A percentile compares a stretch with the other conserved stretches of the same genome.
Evolutionary conservation across 2,113 vertebrate genomes (phyloP).

Genomic region (Tenrec ecaudatus): DNA sequence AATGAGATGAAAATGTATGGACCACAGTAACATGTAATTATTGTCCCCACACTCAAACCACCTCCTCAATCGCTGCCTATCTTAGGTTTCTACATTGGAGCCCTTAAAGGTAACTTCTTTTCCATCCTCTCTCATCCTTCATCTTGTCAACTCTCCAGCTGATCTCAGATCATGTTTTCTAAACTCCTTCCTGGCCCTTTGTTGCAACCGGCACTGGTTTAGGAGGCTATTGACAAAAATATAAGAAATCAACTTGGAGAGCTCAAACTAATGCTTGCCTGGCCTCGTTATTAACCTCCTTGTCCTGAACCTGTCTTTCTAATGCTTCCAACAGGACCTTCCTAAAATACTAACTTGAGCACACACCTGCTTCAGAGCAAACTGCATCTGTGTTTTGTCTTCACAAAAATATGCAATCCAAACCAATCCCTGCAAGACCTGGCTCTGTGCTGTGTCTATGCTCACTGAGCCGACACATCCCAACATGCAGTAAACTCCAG

Average conservation of each 20-base stretch:
- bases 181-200: neutral
- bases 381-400: neutral
- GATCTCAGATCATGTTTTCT: neutral
- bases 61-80: neutral
- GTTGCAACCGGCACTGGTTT: neutral
- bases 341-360: neutral
- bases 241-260: neutral
- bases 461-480: neutral
- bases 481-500: neutral
- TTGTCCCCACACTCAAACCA: neutral
- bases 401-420: neutral
- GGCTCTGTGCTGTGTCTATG: neutral
- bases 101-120: neutral
- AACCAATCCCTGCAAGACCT: neutral
- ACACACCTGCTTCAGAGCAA: neutral
- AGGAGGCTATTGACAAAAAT: neutral
- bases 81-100: slow-evolving; percentile 21
- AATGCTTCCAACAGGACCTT: neutral
- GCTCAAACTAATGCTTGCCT: neutral
- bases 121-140: neutral
- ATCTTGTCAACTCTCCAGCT: neutral
- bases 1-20: neutral
- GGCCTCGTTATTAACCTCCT: neutral
- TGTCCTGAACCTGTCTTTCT: neutral
- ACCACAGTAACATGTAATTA: slow-evolving; percentile 6